Base-by-base conservation (phyloP, 2,113 vertebrate species). In the Bos javanicus region DNA sequence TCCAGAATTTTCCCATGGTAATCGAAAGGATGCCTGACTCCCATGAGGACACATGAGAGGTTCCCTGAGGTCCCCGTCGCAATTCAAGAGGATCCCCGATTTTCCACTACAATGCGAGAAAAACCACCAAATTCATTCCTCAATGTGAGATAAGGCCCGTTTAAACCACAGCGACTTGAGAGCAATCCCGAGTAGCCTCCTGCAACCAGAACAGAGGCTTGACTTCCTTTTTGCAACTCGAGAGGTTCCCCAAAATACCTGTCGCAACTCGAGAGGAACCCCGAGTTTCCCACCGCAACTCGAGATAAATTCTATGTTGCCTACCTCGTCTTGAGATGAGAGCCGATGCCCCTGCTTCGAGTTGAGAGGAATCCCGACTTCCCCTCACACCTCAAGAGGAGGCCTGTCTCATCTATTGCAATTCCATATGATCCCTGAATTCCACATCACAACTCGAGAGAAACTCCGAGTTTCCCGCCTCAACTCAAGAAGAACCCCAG, bases 371-470 rank as follows among this genome's bases (percentile, higher is more conserved):
- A 33, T 33, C 30, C 30, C 2, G 15, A 64, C 15, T 33, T n/a
- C 0, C 62, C 30, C 62, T 64, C 30, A 2, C 62, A n/a, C 7
- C 3, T 64, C 62, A 64, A 64, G 30, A 64, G 60, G 60, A 64
- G 60, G 30, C 15, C 30, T 7, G 60, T 64, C 60, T 33, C 60
- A 64, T 7, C 30, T 33, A 33, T 33, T 33, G 15, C 60, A 33
- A 8, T 3, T 64, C 15, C 60, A 64, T 7, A 64, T 33, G 60
- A 64, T 33, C 60, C 30, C 15, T 3, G 30, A 64, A 64, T 64
- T 33, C 60, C 2, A 0, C 3, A 8, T 33, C 0, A 0, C 30
- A 16, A 62, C 60, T 64, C 3, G 3, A 64, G 60, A 64, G 30
- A 64, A 64, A 33, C 60, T 16, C 60, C 15, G 6, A 64, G 60